Conservation (phyloP, 2,888 invertebrate genomes). For the Petrophora chlorosata region DNA sequence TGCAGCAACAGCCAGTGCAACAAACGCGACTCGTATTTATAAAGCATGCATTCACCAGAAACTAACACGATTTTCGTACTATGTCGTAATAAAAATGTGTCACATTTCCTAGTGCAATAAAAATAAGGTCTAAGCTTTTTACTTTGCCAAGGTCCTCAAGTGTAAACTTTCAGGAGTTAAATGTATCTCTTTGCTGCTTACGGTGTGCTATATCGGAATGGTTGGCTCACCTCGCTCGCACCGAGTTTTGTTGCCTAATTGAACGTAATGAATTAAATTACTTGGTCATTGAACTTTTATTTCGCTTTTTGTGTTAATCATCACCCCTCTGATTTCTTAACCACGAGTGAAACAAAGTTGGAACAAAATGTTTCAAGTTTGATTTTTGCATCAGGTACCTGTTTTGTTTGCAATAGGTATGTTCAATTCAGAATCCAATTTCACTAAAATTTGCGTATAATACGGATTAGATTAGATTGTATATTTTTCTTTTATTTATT, state of each 20-base stretch:
- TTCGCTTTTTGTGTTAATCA: neutral
- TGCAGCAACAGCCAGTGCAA: neutral
- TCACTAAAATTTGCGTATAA: too few species aligned
- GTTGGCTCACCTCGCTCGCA: constrained; percentile 18
- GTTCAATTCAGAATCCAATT: too few species aligned
- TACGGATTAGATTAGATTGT: too few species aligned
- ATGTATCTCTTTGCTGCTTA: constrained; percentile 14
- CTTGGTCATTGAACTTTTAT: constrained; percentile 32
- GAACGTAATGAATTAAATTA: constrained; percentile 9
- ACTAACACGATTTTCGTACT: neutral
- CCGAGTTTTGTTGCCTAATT: constrained; percentile 26
- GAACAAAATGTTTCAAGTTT: too few species aligned
- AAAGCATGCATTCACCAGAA: constrained; percentile 21
- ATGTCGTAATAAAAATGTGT: neutral
- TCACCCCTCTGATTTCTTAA: too few species aligned
- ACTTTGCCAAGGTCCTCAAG: neutral
- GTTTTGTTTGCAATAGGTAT: too few species aligned
- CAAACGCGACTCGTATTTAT: constrained; percentile 20
- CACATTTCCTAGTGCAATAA: neutral
- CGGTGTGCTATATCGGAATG: constrained; percentile 13
- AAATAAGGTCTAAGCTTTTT: neutral
- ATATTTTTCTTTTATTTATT: too few species aligned
- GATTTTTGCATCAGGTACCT: too few species aligned
- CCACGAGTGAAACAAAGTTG: too few species aligned
- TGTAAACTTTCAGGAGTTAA: neutral